phyloP scores from a whole-genome alignment of 2,888 invertebrate genomes.

The Sesia apiformis region DNA sequence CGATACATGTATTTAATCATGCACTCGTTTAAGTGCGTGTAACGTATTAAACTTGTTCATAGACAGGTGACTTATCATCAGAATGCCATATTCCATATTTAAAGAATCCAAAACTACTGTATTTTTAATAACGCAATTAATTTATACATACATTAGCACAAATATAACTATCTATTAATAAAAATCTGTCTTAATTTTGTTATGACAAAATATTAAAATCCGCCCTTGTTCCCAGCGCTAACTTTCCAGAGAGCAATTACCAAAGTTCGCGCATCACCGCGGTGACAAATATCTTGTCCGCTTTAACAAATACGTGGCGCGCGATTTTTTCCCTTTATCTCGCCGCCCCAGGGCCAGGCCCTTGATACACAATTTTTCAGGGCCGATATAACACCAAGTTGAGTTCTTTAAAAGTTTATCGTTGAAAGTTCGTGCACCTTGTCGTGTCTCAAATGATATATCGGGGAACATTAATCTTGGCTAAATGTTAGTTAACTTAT shows the following conservation, averaged over 20 bases:
- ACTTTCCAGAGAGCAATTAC: slow-evolving; percentile 58
- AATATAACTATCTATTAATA: too few species aligned
- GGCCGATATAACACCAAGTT: slow-evolving; percentile 58
- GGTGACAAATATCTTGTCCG: slow-evolving; percentile 64
- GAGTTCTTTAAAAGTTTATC: slow-evolving; percentile 74
- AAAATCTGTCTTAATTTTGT: too few species aligned
- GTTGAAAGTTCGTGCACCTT: slow-evolving; percentile 61
- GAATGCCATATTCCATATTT: too few species aligned
- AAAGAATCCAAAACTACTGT: too few species aligned
- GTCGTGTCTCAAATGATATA: slow-evolving; percentile 56
- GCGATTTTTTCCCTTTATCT: slow-evolving; percentile 65
- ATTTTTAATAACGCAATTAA: too few species aligned
- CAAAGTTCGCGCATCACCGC: slow-evolving; percentile 36
- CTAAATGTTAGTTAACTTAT: slow-evolving; percentile 46
- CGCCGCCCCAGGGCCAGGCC: slow-evolving; percentile 49
- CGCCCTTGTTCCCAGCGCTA: slow-evolving; percentile 3
- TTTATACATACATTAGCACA: too few species aligned
- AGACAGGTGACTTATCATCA: too few species aligned
- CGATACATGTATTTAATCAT: too few species aligned
- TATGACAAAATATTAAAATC: neutral
- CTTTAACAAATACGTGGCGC: slow-evolving; percentile 58
- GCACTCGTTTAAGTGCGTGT: too few species aligned
- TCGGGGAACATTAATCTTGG: slow-evolving; percentile 60
- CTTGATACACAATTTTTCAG: slow-evolving; percentile 71
- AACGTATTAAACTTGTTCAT: too few species aligned